These are phyloP conservation scores for Sipha maydis DNA, from an alignment of 2,888 invertebrate species.

Conservation along the genomic window DNA sequence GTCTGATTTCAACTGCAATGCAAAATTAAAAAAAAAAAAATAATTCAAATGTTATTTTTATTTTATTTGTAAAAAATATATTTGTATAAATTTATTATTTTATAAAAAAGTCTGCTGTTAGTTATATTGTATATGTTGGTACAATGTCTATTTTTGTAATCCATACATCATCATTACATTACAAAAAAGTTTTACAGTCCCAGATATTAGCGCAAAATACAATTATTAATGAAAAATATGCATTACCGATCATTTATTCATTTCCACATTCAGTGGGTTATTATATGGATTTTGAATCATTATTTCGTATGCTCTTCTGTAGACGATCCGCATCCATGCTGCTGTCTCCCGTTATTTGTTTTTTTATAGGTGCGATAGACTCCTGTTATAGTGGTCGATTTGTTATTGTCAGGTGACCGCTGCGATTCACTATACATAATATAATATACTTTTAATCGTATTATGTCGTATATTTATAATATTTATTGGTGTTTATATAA, in stretches of 20 bases:
- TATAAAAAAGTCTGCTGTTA: too few species aligned
- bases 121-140: too few species aligned
- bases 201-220: not conserved
- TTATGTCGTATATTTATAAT: not conserved
- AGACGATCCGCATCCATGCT: slow-evolving; percentile 32
- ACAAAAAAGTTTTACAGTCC: not conserved
- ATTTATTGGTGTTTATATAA: not conserved
- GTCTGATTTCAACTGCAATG: too few species aligned
- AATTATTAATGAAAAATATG: not conserved
- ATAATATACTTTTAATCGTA: not conserved
- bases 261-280: not conserved
- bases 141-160: not conserved
- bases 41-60: too few species aligned
- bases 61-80: too few species aligned
- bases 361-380: slow-evolving; percentile 39
- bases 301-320: slow-evolving; percentile 33
- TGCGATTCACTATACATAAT: not conserved
- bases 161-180: not conserved
- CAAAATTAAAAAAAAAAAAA: too few species aligned
- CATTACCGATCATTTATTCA: not conserved
- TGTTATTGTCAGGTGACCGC: slow-evolving; percentile 18
- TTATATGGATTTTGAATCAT: not conserved
- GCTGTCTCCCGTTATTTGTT: slow-evolving; percentile 36
- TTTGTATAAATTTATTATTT: too few species aligned
- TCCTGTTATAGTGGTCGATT: slow-evolving; percentile 23